Evolutionary conservation across 2,113 vertebrate genomes (phyloP).

Genomic region (Haemorhous mexicanus): DNA sequence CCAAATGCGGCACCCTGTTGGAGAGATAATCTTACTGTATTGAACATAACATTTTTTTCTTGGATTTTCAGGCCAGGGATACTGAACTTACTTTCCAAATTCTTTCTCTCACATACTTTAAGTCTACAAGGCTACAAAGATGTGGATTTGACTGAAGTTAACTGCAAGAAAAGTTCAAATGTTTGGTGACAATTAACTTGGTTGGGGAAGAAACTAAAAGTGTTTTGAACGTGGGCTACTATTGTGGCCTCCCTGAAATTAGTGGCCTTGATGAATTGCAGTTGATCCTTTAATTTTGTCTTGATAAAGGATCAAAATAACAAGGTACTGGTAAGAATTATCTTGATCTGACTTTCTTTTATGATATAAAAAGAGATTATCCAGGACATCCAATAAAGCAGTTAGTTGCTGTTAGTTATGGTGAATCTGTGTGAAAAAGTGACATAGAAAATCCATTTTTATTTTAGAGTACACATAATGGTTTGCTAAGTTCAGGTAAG

Average conservation of each 20-base stretch:
- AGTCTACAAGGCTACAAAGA: not conserved
- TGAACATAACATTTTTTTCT: not conserved
- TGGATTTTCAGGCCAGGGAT: not conserved
- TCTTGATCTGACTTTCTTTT: not conserved
- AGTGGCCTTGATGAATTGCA: not conserved
- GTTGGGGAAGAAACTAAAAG: not conserved
- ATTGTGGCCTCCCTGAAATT: not conserved
- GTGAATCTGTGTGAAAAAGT: not conserved
- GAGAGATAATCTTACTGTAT: not conserved
- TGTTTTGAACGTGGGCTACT: not conserved
- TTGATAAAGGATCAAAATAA: not conserved
- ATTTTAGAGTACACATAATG: slow-evolving; percentile 11
- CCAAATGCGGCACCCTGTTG: not conserved
- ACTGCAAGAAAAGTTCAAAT: not conserved
- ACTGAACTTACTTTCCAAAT: not conserved
- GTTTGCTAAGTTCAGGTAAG: slow-evolving; percentile 3
- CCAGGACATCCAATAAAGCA: not conserved
- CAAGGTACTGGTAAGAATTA: not conserved
- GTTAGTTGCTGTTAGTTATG: slow-evolving; percentile 11
- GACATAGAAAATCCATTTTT: slow-evolving; percentile 13
- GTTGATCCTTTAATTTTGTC: not conserved
- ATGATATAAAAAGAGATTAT: not conserved
- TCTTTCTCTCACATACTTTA: not conserved
- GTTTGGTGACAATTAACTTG: not conserved
- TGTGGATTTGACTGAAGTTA: not conserved